A percentile compares a stretch with the other conserved stretches of the same genome.
Conservation (phyloP, 2,888 invertebrate species). For the Diachrysia chrysitis region DNA sequence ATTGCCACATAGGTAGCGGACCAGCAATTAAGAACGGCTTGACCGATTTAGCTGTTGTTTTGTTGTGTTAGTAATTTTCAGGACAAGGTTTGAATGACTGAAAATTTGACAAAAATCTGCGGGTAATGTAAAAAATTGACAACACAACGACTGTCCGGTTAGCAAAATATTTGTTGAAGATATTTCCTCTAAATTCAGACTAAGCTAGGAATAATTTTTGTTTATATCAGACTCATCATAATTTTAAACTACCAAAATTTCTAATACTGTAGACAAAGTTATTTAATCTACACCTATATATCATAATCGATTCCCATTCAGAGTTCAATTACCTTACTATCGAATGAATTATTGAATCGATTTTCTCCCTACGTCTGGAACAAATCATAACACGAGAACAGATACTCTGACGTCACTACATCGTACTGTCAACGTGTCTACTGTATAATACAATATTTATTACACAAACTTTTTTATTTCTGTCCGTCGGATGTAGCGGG, state of each 20-base stretch:
- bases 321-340: conserved; percentile 51
- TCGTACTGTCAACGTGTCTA: conserved; percentile 26
- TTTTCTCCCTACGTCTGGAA: conserved; percentile 33
- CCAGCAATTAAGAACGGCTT: no score
- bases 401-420: conserved; percentile 10
- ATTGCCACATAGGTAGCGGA: neutral
- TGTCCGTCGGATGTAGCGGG: conserved; percentile 57
- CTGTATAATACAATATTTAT: conserved; percentile 32
- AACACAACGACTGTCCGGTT: no score
- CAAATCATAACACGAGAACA: conserved; percentile 20
- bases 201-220: no score
- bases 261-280: neutral
- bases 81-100: no score
- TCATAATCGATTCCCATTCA: conserved; percentile 23
- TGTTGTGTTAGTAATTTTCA: no score
- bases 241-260: neutral
- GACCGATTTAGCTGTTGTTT: no score
- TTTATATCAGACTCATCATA: no score
- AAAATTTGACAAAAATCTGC: no score
- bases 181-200: no score
- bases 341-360: conserved; percentile 38
- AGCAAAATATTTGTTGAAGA: no score
- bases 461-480: conserved; percentile 38
- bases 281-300: conserved; percentile 16
- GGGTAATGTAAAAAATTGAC: no score